Base-by-base conservation (phyloP, 2,113 vertebrate species). In the Anser brachyrhynchus region DNA sequence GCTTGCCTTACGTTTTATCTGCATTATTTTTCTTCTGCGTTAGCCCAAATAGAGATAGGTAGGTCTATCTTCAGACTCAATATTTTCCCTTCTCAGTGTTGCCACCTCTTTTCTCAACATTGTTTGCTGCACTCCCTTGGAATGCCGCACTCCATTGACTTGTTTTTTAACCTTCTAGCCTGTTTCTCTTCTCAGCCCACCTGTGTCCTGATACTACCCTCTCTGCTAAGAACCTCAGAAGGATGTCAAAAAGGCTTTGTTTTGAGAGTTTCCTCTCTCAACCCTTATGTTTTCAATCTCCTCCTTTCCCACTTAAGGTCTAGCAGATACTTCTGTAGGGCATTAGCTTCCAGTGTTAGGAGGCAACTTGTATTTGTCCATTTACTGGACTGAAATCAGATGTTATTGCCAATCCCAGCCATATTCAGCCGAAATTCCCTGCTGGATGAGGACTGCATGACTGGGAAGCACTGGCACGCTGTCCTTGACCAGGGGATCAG, bases 1-100 rank as follows among this genome's bases (percentile, higher is more conserved):
- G 18, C 83, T 86, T 90, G 15, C 62, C 81, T 87, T 82, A 57
- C 69, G 62, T 97, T 93, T 92, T 88, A 72, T 89, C 75, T 78
- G 69, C 70, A 29, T 46, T 79, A 79, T 90, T 87, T 91, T 89
- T 90, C 29, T 84, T 84, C 37, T 58, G 20, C 3, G 0, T 74
- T 77, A 91, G 70, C 66, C 71, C 41, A 61, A 54, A 65, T 67
- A 73, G 37, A 18, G 29, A 22, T 70, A 18, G 29, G 20, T 70
- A 69, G 61, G 13, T 71, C n/a, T 95, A 26, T 77, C 67, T 89
- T 58, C 75, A 95, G 93, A 84, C 61, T 75, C 64, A 75, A 1
- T 93, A 33, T 94, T 92, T 93, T 90, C 23, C 92, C 76, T 58
- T 87, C 65, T 54, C 16, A 3, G 49, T 73, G 43, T 67, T 85